A percentile compares a stretch with the other conserved stretches of the same genome.
These are phyloP conservation scores for Strigamia transsilvanica DNA, from an alignment of 2,888 invertebrate genomes.

Conservation along the genomic window DNA sequence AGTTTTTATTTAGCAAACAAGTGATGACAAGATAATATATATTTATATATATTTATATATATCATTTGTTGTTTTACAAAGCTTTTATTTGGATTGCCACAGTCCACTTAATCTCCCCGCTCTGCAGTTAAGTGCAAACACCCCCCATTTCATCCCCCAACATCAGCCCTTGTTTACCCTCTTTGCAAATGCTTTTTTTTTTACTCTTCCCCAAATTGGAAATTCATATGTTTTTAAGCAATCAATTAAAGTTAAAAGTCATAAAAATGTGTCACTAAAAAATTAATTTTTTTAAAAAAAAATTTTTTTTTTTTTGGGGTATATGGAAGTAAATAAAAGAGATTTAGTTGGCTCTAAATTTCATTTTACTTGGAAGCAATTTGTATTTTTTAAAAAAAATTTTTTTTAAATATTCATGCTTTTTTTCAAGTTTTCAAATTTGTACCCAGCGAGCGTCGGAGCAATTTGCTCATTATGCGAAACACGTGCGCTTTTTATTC, in stretches of 20 bases:
- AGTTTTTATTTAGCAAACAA: slow-evolving; percentile 14
- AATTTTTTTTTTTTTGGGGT: too few relatives aligned
- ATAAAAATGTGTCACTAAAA: too few relatives aligned
- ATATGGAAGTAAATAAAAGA: too few relatives aligned
- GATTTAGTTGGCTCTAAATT: too few relatives aligned
- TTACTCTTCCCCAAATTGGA: background rate
- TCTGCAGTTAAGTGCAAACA: slow-evolving; percentile 1
- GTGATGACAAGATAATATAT: background rate
- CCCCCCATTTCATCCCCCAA: background rate
- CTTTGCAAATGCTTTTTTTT: background rate
- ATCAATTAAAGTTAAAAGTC: too few relatives aligned
- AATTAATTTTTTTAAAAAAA: too few relatives aligned
- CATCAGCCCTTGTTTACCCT: slow-evolving; percentile 4
- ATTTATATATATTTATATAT: too few relatives aligned
- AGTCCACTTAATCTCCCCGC: background rate
- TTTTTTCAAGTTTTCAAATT: background rate
- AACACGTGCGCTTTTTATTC: slow-evolving; percentile 28
- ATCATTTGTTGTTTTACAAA: too few relatives aligned
- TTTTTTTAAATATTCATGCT: background rate
- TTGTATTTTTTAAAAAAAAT: too few relatives aligned
- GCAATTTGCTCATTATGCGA: slow-evolving; percentile 27
- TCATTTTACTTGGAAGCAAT: too few relatives aligned
- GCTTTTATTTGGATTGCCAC: background rate
- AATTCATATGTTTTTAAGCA: background rate
- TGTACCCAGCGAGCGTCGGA: background rate